Base-by-base conservation (phyloP, 2,888 invertebrate genomes). In the Nasonovia ribisnigri region DNA sequence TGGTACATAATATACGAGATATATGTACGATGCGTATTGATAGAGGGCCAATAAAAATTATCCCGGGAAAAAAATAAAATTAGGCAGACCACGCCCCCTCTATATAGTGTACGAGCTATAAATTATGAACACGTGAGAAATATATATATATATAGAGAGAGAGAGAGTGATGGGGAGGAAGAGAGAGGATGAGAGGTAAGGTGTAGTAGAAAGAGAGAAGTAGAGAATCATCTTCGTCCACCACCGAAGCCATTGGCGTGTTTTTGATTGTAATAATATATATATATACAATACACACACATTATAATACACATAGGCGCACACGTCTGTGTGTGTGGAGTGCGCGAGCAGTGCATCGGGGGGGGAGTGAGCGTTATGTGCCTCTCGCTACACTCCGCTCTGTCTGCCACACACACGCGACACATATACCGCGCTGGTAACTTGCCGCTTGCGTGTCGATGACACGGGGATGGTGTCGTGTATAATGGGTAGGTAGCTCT, bases 211-310 rank as follows among this genome's bases (percentile, higher is more conserved):
- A 24, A 20, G 48, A 43, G 46, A 46, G 43, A 77, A 20, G 20
- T 20, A 36, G 77, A 77, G 42, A 86, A 86, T 86, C 91, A 46
- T 91, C 91, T 84, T 48, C 60, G 87, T 77, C 77, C 77, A 24
- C 77, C 36, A 36, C 90, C 90, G 87, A 92, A 88, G 87, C 87
- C 87, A 87, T 46, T 88, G 87, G 92, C 67, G 87, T 87, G 87
- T 87, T 87, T 92, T 92, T 92, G 87, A 88, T 88, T 48, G 92
- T 67, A 42, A 84, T 54, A 13, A 84, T 43, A 84, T 90, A 77
- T 60, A 10, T 51, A 51, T 36, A 57, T 24, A 88, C 10, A 88
- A 54, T 11, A 57, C 42, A 57, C 42, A 88, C 88, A 42, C 42
- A 29, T 54, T 77, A 42, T 54, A 88, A 42, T 54, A 88, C 88